phyloP scores from a whole-genome alignment of 30 jellyfish, hydroid and myxozoan genomes.

The Hydractinia echinata region DNA sequence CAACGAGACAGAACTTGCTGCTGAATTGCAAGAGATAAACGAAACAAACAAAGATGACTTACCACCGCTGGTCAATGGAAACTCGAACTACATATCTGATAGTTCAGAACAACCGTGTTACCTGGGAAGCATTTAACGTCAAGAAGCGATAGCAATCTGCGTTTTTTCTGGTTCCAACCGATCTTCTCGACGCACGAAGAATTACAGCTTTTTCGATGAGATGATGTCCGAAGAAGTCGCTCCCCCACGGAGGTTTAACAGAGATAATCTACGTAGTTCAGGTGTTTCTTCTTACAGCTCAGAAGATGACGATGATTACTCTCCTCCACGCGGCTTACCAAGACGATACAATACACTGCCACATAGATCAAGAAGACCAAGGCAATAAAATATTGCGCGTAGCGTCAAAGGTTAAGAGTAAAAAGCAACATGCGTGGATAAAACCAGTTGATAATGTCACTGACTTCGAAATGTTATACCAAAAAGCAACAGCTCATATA shows the following conservation, averaged over 20 bases:
- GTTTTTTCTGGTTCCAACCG: neutral
- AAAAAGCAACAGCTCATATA: too few relatives aligned
- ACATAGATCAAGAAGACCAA: slow-evolving; percentile 10
- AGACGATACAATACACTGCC: neutral
- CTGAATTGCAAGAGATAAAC: slow-evolving; percentile 20
- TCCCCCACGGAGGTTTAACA: slow-evolving; percentile 1
- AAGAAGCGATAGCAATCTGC: neutral
- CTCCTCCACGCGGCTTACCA: slow-evolving; percentile 20
- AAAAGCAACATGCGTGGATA: too few relatives aligned
- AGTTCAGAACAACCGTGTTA: too few relatives aligned
- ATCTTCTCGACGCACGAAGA: neutral
- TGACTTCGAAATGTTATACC: too few relatives aligned
- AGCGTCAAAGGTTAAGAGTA: too few relatives aligned
- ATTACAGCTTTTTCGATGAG: neutral
- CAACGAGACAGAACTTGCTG: slow-evolving; percentile 36
- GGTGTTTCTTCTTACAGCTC: slow-evolving; percentile 17
- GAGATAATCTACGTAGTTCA: slow-evolving; percentile 3
- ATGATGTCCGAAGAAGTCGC: neutral
- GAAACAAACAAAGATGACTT: neutral
- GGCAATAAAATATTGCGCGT: neutral
- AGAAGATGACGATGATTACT: slow-evolving; percentile 13
- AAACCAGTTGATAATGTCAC: too few relatives aligned
- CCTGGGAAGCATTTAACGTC: slow-evolving; percentile 11
- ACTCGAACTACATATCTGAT: neutral
- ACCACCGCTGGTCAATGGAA: neutral